Base-by-base conservation (phyloP, 2,113 vertebrate species). In the Hippopotamus amphibius region DNA sequence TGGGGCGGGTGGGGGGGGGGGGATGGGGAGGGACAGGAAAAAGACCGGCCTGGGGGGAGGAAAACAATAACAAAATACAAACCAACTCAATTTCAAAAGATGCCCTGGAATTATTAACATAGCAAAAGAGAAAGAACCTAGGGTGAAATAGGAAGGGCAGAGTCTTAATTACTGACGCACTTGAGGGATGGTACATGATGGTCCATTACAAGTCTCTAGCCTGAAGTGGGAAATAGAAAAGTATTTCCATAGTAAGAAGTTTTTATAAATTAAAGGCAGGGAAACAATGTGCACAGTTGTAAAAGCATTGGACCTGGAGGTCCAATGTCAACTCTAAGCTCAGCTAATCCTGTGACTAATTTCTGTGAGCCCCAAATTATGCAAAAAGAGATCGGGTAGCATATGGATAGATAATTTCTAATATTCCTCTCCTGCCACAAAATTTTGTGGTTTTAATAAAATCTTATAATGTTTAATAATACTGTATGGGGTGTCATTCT, bases 41-140 rank as follows among this genome's bases (percentile, higher is more conserved):
- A 46, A 22, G 14, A 90, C 28, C 41, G 33, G 7, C 1, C 46
- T 21, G 41, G 48, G 16, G 68, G 21, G 22, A 59, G 21, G 21
- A 1, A 37, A 96, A 66, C 19, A 89, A 37, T 13, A 76, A 66
- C 8, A 30, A 68, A 57, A 80, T 19, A 66, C 76, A 66, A 53
- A 57, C 15, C 2, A 89, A 41, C 22, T 46, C 28, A 43, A 57
- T 68, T 90, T 86, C 50, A 74, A 76, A 63, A 41, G 6, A 13
- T 94, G 41, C 9, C 28, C 33, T 68, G 63, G 50, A 61, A 74
- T 81, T 90, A 59, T 7, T 33, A 53, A 48, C 16, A 28, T 6
- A 82, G 41, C n/a, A 86, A 95, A 93, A 68, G 28, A 88, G n/a
- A 83, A 94, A 90, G 30, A 74, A 94, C 6, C 59, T 50, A 37